Evolutionary conservation across 1,140 invertebrate genomes (phyloP).

Genomic region (Apocrypta bakeri): DNA sequence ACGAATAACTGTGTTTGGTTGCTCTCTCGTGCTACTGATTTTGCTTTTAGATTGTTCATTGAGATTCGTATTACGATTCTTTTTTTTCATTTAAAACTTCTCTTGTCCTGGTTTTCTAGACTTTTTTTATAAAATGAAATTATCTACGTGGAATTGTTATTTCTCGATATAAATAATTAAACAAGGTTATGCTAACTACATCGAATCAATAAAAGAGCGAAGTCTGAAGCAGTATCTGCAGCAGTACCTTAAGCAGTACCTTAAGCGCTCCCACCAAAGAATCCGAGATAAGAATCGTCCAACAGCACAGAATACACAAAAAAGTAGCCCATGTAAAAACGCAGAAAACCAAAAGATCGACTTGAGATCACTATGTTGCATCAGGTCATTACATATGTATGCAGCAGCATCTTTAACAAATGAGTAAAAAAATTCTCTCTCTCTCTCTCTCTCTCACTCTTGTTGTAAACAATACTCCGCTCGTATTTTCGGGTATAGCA

Average conservation of each 20-base stretch:
- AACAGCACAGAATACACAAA: neutral
- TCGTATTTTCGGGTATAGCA: neutral
- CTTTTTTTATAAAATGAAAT: no score
- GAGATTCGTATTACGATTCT: no score
- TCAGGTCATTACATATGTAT: slow-evolving; percentile 48
- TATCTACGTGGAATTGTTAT: no score
- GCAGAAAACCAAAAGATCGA: neutral
- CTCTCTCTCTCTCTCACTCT: neutral
- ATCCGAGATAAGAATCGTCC: slow-evolving; percentile 15
- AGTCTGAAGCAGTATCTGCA: no score
- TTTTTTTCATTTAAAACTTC: no score
- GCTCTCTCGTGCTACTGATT: neutral
- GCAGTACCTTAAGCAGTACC: no score
- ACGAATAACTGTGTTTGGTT: neutral
- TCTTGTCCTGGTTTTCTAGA: no score
- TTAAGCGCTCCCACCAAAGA: no score
- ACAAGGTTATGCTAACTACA: no score
- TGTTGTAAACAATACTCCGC: neutral
- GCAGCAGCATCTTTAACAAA: neutral
- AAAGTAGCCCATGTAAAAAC: slow-evolving; percentile 34
- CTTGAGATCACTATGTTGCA: neutral
- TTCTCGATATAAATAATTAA: no score
- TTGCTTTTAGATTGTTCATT: neutral
- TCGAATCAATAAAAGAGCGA: no score
- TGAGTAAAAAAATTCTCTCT: neutral